A percentile compares a stretch with the other conserved stretches of the same genome.
phyloP scores from a whole-genome alignment of 2,113 vertebrate genomes.

The Pelecanoides urinatrix region DNA sequence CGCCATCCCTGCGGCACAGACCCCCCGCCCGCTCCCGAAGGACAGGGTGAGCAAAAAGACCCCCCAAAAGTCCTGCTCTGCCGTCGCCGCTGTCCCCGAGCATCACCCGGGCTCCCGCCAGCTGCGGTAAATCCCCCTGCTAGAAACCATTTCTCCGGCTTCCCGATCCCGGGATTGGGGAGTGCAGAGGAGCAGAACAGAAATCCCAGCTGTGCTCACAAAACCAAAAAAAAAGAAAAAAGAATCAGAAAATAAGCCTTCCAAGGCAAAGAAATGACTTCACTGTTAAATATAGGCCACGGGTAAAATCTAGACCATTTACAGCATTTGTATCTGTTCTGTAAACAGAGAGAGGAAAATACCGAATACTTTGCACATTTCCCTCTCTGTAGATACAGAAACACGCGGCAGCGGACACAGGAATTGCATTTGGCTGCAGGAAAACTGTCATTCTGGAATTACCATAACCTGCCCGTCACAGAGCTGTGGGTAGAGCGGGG shows the following conservation, averaged over 20 bases:
- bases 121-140: background rate
- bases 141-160: background rate
- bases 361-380: background rate
- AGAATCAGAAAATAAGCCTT: background rate
- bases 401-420: background rate
- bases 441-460: background rate
- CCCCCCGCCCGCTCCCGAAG: fast-evolving
- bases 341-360: background rate
- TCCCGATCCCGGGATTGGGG: background rate
- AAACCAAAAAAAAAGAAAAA: background rate
- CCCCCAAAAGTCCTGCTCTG: background rate
- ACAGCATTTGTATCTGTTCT: background rate
- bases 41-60: background rate
- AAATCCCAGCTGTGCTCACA: slow-evolving; percentile 24
- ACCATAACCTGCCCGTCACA: background rate
- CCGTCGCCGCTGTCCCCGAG: fast-evolving
- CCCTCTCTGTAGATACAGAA: background rate
- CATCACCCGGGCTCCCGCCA: background rate
- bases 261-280: background rate
- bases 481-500: background rate
- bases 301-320: background rate
- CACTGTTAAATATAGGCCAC: slow-evolving; percentile 36
- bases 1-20: fast-evolving
- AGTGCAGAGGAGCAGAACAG: slow-evolving; percentile 11
- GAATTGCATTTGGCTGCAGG: background rate